A percentile compares a stretch with the other conserved stretches of the same genome.
These are phyloP conservation scores for Drosophila prolongata DNA, from an alignment of 2,888 invertebrate genomes.

Conservation along the genomic window DNA sequence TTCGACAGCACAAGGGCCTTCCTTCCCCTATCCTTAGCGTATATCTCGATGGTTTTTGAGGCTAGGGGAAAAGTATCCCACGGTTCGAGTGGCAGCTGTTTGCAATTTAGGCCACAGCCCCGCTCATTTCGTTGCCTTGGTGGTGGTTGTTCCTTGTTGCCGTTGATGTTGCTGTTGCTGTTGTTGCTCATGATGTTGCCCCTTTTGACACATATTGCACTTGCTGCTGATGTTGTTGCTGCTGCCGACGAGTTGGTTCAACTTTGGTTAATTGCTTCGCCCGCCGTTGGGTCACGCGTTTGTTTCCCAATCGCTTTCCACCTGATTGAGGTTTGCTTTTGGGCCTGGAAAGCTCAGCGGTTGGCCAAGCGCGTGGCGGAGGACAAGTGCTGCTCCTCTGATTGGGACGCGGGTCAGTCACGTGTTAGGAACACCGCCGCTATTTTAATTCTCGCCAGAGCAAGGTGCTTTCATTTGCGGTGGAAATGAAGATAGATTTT, in stretches of 20 bases:
- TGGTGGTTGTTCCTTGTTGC: conserved; percentile 38
- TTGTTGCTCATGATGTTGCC: conserved; percentile 43
- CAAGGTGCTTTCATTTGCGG: conserved; percentile 33
- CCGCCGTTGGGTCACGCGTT: conserved; percentile 58
- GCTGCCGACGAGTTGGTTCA: conserved; percentile 31
- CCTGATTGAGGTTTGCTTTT: conserved; percentile 44
- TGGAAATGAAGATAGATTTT: conserved; percentile 48
- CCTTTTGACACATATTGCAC: conserved; percentile 72
- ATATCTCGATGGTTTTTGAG: conserved; percentile 41
- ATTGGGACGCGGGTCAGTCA: conserved; percentile 61
- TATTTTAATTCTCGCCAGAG: conserved; percentile 37
- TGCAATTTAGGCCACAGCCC: conserved; percentile 81
- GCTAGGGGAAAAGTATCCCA: conserved; percentile 81
- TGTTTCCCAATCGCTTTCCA: conserved; percentile 49
- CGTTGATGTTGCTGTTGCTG: conserved; percentile 35
- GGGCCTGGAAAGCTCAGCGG: conserved; percentile 24
- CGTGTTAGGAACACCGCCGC: conserved; percentile 44
- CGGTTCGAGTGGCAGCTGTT: conserved; percentile 83
- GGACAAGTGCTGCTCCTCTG: conserved; percentile 39
- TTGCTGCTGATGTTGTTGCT: conserved; percentile 51
- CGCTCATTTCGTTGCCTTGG: conserved; percentile 55
- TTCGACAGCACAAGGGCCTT: conserved; percentile 61
- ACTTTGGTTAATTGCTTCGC: conserved; percentile 60
- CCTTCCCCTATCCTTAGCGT: conserved; percentile 56
- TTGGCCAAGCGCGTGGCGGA: conserved; percentile 26